Evolutionary conservation across 30 jellyfish, hydroid and myxozoan genomes (phyloP), one percentile per base, ranked within the genome.

Genomic region (Calvadosia cruxmelitensis): DNA sequence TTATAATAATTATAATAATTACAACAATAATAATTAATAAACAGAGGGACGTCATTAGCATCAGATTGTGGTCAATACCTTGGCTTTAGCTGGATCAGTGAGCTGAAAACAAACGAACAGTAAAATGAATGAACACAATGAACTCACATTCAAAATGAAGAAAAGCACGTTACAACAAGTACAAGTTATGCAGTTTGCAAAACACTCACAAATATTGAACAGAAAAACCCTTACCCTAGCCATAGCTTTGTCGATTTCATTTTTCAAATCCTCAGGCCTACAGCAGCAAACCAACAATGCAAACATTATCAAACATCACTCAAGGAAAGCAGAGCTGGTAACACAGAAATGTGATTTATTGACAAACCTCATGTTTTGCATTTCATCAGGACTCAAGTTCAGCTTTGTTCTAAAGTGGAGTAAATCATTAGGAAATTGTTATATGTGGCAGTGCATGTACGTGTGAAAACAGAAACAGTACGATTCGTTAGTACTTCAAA

Each of bases 191-290:
- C 5, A 64, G 25, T 16, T 7, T 64, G 13, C 31, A 31, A 12
- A 31, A 25, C 73, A 2, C 27, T 13, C n/a, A 62, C 2, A 49
- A 23, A 57, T 16, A 16, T 5, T 57, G 27, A 50, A 26, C 64
- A 63, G 48, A 5, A 5, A 5, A 26, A 26, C 33, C 0, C 15
- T 3, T 68, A 80, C 93, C 89, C 68, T 75, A 3, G 93, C 84
- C 93, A 89, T 81, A 49, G 98, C 87, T 42, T 89, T 82, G 71
- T 78, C 95, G 3, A 89, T 77, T 33, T 89, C 86, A 42, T 80
- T 81, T 51, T 68, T 89, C 82, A 89, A 62, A 30, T 89, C 98
- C 30, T 80, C 98, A 2, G 93, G 81, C 67, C 93, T 80, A 30
- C 0, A 66, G 53, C 12, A 64, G 64, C 31, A 70, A 74, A 10